Evolutionary conservation across 30 jellyfish, hydroid and myxozoan genomes (phyloP).

Genomic region (Haliclystus octoradiatus): DNA sequence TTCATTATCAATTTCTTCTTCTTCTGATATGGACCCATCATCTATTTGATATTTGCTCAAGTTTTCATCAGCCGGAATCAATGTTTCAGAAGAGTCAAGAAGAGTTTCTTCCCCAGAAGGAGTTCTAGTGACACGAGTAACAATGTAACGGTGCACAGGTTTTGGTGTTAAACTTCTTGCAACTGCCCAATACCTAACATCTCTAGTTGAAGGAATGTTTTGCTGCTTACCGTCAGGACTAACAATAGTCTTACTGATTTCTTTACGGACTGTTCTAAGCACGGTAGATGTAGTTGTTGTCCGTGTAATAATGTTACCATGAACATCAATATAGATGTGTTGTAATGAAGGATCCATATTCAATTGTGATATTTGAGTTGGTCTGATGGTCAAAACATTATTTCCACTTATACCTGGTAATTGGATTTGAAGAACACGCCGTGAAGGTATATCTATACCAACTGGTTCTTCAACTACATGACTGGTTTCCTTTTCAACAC

Average conservation of each 20-base stretch:
- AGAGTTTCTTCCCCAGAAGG: conserved; percentile 66
- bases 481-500: too few species aligned
- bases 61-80: conserved; percentile 41
- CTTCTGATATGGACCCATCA: neutral
- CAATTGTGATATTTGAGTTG: too few species aligned
- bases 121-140: conserved; percentile 56
- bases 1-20: conserved; percentile 2
- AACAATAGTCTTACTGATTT: conserved; percentile 15
- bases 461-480: too few species aligned
- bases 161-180: too few species aligned
- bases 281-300: conserved; percentile 26
- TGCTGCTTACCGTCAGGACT: conserved; percentile 22
- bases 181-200: too few species aligned
- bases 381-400: too few species aligned
- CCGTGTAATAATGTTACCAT: conserved; percentile 22
- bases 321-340: neutral
- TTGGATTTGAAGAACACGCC: too few species aligned
- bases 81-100: conserved; percentile 64
- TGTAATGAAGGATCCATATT: too few species aligned
- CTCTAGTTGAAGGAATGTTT: too few species aligned
- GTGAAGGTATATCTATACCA: too few species aligned
- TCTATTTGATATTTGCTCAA: too few species aligned
- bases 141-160: conserved; percentile 61
- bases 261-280: conserved; percentile 19
- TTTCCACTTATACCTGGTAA: too few species aligned